Conservation (phyloP, 2,888 invertebrate genomes). For the Drosophila longiperda region DNA sequence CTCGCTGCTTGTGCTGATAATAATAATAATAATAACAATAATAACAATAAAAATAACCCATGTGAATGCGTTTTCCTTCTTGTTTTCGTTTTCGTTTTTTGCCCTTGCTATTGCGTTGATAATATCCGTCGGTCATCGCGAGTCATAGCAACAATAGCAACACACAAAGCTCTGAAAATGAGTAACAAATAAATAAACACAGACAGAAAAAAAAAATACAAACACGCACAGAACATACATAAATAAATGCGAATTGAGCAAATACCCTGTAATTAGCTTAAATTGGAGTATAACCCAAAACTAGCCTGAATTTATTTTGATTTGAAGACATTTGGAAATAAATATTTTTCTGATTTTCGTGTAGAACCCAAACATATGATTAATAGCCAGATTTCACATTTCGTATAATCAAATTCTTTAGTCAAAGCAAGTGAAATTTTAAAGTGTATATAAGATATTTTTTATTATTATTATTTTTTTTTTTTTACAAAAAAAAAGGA, state of each 20-base stretch:
- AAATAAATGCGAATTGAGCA: neutral
- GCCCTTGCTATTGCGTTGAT: constrained; percentile 49
- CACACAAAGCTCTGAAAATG: constrained; percentile 44
- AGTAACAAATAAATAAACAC: constrained; percentile 36
- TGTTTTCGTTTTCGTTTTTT: neutral
- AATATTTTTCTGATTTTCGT: neutral
- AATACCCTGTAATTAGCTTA: constrained; percentile 2
- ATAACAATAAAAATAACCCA: constrained; percentile 48
- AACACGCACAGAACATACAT: constrained; percentile 11
- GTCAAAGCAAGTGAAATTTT: no score
- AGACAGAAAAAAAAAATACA: constrained; percentile 4
- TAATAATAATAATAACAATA: constrained; percentile 50
- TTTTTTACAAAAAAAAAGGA: no score
- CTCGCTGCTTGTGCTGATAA: constrained; percentile 42
- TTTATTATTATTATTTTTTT: no score
- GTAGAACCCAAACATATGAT: neutral
- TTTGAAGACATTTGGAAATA: neutral
- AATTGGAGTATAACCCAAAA: neutral
- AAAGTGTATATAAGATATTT: no score
- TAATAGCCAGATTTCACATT: neutral
- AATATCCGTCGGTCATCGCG: constrained; percentile 70
- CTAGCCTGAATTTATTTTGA: neutral
- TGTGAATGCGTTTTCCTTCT: constrained; percentile 14
- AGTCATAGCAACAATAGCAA: constrained; percentile 33
- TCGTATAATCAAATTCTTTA: no score